These are phyloP conservation scores for Cremastobaeus sp. DNA, from an alignment of 2,888 invertebrate genomes.

Conservation along the genomic window DNA sequence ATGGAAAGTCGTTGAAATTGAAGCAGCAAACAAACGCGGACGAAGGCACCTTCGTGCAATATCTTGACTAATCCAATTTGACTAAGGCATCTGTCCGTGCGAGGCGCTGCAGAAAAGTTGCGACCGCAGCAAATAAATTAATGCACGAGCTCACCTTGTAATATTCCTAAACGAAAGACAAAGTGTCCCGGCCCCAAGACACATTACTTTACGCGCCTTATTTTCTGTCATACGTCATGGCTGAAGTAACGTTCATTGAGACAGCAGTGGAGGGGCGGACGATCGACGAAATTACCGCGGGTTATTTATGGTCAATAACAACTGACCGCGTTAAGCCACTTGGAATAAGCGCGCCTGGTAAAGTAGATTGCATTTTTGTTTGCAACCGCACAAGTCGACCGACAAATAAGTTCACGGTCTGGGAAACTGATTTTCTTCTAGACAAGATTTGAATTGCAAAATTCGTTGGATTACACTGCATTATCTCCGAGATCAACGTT, in stretches of 20 bases:
- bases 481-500: too few species aligned
- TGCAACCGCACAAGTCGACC: background rate
- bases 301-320: slow-evolving; percentile 25
- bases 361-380: too few species aligned
- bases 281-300: slow-evolving; percentile 10
- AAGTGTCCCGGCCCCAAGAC: slow-evolving; percentile 3
- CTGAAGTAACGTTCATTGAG: slow-evolving; percentile 26
- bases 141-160: slow-evolving; percentile 30
- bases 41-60: slow-evolving; percentile 27
- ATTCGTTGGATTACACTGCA: too few species aligned
- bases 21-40: too few species aligned
- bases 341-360: too few species aligned
- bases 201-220: slow-evolving; percentile 18
- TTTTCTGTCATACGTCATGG: slow-evolving; percentile 24
- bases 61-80: slow-evolving; percentile 58
- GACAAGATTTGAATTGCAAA: too few species aligned
- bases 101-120: too few species aligned
- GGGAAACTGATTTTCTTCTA: too few species aligned
- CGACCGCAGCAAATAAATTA: slow-evolving; percentile 47
- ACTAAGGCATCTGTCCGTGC: slow-evolving; percentile 52
- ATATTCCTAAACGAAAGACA: slow-evolving; percentile 41
- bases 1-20: too few species aligned
- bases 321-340: slow-evolving; percentile 7
- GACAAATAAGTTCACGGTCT: too few species aligned
- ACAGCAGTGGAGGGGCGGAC: background rate